phyloP scores from a whole-genome alignment of 2,113 vertebrate genomes.

The Serilophus lunatus region DNA sequence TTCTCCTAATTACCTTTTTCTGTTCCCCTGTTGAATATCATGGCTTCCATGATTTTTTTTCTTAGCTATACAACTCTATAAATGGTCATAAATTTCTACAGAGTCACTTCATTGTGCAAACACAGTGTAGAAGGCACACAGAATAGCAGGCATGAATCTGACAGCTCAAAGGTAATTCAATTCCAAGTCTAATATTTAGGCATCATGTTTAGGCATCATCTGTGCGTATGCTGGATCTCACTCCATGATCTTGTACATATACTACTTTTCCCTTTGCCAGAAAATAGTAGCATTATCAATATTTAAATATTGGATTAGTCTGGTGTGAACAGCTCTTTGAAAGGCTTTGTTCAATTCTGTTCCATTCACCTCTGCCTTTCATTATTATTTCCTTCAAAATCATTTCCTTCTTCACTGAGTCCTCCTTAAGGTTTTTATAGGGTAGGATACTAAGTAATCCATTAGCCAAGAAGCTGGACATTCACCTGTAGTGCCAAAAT shows the following conservation, averaged over 20 bases:
- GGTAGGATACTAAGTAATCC: background rate
- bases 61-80: background rate
- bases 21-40: background rate
- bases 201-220: background rate
- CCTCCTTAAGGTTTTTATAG: background rate
- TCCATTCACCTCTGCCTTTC: background rate
- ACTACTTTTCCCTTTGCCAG: background rate
- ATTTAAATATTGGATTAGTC: background rate
- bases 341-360: background rate
- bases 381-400: background rate
- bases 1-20: background rate
- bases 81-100: background rate
- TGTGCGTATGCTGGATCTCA: background rate
- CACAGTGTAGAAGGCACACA: background rate
- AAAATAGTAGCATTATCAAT: background rate
- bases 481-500: background rate
- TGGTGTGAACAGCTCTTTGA: background rate
- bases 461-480: background rate
- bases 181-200: background rate
- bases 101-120: background rate
- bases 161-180: background rate
- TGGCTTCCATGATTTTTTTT: background rate
- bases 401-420: background rate
- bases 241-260: background rate
- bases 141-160: background rate